Evolutionary conservation across 2,888 invertebrate species (phyloP), one percentile per base, ranked within the genome.

Genomic region (Pharmacophagus antenor): DNA sequence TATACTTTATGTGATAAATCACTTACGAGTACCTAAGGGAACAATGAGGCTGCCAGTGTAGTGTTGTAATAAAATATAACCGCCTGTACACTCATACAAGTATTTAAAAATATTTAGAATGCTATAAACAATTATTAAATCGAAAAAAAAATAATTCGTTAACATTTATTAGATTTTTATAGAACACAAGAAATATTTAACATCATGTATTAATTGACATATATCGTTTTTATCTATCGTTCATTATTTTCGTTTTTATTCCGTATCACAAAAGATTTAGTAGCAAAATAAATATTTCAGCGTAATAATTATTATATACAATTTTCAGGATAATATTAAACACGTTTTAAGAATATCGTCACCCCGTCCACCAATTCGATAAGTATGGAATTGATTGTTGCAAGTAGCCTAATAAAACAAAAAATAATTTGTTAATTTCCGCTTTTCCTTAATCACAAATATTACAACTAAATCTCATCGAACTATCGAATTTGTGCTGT

Each of bases 1-100:
- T 55, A 56, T 58, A 52, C 51, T 63, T 63, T 56, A 61, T 25
- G 56, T 61, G 56, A 61, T 61, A 61, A 56, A 61, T 61, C 61
- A 61, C 48, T 56, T 56, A 56, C 31, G 31, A 31, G 18, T 52
- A 56, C 47, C 21, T 53, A 48, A 56, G 44, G 61, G 53, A 41
- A 53, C 52, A 61, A 52, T 42, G 18, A 49, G 49, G 20, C 47
- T 15, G 51, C 44, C 44, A 42, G 44, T n/a, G 44, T 15, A 18
- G 53, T 42, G 15, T 18, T 58, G 53, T 54, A 44, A 53, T 54
- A 54, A 50, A 22, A 31, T 46, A 17, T 42, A 22, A 53, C 41
- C 22, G 47, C 41, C 22, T 27, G 27, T 50, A 27, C 56, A 48
- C 27, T 21, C 50, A 57, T 51, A n/a, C 44, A 49, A 1, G 15